These are phyloP conservation scores for Benthosema pterotum DNA, from an alignment of 2,797 vertebrate species.

Conservation along the genomic window DNA sequence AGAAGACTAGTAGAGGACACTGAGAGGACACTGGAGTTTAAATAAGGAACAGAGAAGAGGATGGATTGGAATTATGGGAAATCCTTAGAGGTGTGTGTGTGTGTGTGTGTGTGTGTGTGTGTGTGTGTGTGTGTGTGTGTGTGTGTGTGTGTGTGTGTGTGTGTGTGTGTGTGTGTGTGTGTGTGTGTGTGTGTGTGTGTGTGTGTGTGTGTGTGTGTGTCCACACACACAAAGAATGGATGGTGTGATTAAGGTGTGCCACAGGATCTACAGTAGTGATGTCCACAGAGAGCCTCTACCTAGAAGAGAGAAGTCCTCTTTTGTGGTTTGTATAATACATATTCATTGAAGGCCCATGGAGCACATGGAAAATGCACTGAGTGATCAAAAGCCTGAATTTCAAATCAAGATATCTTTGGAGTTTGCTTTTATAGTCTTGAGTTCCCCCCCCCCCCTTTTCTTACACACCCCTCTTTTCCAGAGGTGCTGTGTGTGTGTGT, in stretches of 20 bases:
- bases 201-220: too few species aligned
- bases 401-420: conserved; percentile 49
- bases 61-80: conserved; percentile 22
- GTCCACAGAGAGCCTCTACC: neutral
- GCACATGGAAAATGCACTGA: conserved; percentile 41
- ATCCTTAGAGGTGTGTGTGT: too few species aligned
- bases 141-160: too few species aligned
- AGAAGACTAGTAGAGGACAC: conserved; percentile 24
- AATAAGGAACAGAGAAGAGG: conserved; percentile 21
- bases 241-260: conserved; percentile 9
- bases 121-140: too few species aligned
- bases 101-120: too few species aligned
- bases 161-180: too few species aligned
- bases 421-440: too few species aligned
- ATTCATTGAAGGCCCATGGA: conserved; percentile 33
- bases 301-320: conserved; percentile 23
- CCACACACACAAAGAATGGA: neutral
- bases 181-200: too few species aligned
- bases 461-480: too few species aligned
- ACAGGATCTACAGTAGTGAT: conserved; percentile 3
- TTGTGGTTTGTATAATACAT: conserved; percentile 21
- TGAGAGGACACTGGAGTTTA: conserved; percentile 12
- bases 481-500: too few species aligned
- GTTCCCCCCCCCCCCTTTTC: too few species aligned
- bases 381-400: conserved; percentile 42